Conservation (phyloP, 2,888 invertebrate genomes). For the Alloscopus bannaensis region DNA sequence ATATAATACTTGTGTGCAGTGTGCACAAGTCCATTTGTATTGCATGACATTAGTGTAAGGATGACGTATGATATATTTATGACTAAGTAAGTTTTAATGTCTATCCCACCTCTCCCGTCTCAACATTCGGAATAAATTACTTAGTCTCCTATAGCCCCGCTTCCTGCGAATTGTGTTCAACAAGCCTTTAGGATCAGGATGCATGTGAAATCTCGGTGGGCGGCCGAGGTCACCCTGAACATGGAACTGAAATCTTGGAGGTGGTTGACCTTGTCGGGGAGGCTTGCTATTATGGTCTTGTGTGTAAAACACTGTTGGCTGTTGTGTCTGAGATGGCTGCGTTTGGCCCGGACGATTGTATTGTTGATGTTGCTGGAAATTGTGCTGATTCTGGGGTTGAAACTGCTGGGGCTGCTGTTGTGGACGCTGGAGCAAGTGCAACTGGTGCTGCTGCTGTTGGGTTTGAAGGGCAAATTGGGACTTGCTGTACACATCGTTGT, state of each 20-base stretch:
- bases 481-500: conserved; percentile 45
- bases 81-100: conserved; percentile 35
- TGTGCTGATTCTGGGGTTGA: conserved; percentile 1
- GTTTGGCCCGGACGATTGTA: not conserved
- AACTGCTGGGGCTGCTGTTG: conserved; percentile 12
- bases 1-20: no score
- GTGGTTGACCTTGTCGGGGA: conserved; percentile 36
- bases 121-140: conserved; percentile 62
- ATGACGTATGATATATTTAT: no score
- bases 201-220: conserved; percentile 57
- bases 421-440: conserved; percentile 13
- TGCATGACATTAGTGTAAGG: no score
- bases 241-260: conserved; percentile 49
- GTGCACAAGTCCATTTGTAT: no score
- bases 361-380: conserved; percentile 13
- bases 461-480: conserved; percentile 42
- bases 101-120: conserved; percentile 54
- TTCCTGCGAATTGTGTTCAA: conserved; percentile 52
- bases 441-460: conserved; percentile 45
- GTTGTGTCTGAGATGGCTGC: conserved; percentile 25
- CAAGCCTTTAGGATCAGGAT: conserved; percentile 41
- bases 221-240: conserved; percentile 35
- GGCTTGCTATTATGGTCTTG: conserved; percentile 43
- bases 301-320: conserved; percentile 41
- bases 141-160: conserved; percentile 63